phyloP scores from a whole-genome alignment of 1,140 invertebrate genomes.

The Hyphantria cunea region DNA sequence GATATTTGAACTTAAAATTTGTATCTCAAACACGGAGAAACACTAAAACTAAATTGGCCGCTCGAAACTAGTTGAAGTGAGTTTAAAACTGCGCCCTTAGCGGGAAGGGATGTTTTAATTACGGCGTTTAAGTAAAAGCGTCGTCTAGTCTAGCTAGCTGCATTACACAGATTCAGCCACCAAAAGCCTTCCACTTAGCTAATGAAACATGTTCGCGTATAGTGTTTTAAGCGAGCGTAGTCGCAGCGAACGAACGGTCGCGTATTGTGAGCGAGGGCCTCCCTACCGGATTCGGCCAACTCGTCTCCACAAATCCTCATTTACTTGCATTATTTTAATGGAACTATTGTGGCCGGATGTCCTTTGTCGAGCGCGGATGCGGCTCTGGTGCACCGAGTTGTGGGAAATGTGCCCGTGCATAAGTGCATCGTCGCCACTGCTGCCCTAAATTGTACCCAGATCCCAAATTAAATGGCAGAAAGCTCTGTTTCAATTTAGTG shows the following conservation, averaged over 20 bases:
- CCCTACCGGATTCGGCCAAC: conserved; percentile 65
- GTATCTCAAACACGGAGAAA: conserved; percentile 58
- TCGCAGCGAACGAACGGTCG: conserved; percentile 49
- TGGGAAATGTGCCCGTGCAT: conserved; percentile 75
- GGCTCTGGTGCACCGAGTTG: conserved; percentile 61
- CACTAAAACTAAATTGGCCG: conserved; percentile 77
- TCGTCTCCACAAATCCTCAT: conserved; percentile 77
- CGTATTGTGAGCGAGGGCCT: conserved; percentile 63
- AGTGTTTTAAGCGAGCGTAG: conserved; percentile 77
- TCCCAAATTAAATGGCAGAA: conserved; percentile 65
- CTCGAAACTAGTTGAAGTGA: conserved; percentile 73
- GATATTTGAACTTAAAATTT: conserved; percentile 37
- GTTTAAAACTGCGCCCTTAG: conserved; percentile 75
- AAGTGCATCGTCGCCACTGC: conserved; percentile 58
- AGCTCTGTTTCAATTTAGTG: conserved; percentile 63
- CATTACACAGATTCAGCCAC: conserved; percentile 80
- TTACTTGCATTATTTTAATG: conserved; percentile 82
- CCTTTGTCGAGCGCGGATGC: conserved; percentile 74
- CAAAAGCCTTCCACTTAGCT: conserved; percentile 83
- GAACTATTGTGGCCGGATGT: conserved; percentile 79
- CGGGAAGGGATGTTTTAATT: conserved; percentile 75
- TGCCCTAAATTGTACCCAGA: conserved; percentile 68
- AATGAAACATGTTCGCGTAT: conserved; percentile 83
- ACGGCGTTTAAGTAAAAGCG: conserved; percentile 80
- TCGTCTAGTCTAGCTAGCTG: conserved; percentile 66